These are phyloP conservation scores for Meriones unguiculatus DNA, from an alignment of 2,113 vertebrate species.

Conservation along the genomic window DNA sequence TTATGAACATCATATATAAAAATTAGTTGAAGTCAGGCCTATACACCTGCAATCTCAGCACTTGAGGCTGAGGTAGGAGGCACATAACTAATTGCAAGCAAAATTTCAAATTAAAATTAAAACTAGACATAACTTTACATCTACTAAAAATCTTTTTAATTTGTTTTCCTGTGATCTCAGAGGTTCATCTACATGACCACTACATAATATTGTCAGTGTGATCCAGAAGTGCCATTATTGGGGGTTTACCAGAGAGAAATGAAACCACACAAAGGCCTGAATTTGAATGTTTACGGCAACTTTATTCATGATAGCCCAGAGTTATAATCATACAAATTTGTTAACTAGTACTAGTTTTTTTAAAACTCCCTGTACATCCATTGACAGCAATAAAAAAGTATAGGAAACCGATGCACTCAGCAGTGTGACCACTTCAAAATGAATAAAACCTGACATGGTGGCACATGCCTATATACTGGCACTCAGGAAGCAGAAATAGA, in stretches of 20 bases:
- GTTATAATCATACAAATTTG: background rate
- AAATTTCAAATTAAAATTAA: conserved; percentile 21
- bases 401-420: background rate
- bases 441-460: background rate
- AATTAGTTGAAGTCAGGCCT: background rate
- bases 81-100: background rate
- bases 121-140: background rate
- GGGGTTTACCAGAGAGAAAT: background rate
- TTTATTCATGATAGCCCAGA: background rate
- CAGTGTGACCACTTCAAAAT: background rate
- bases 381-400: background rate
- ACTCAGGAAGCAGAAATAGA: background rate
- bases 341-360: background rate
- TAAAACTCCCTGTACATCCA: background rate
- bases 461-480: background rate
- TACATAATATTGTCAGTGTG: background rate
- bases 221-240: background rate
- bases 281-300: background rate
- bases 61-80: background rate
- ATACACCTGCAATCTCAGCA: background rate
- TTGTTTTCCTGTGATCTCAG: background rate
- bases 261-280: background rate
- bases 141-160: background rate
- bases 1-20: background rate
- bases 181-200: background rate